Evolutionary conservation across 2,888 invertebrate genomes (phyloP), one percentile per base, ranked within the genome.

Genomic region (Morpho achilles): DNA sequence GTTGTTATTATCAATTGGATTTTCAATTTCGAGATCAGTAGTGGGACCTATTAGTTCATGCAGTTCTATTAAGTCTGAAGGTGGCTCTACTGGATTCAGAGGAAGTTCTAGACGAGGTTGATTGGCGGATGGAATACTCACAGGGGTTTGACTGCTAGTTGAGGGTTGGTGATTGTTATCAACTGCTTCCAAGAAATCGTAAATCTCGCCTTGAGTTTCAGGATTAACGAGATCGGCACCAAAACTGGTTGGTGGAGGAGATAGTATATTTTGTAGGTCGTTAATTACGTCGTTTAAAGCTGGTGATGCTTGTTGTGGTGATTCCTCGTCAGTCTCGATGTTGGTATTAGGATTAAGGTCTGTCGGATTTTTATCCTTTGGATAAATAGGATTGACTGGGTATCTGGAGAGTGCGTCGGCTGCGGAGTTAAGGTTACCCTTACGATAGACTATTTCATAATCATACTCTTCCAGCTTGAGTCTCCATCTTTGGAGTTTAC

Each of bases 391-490:
- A 42, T 63, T 58, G 1, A 56, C 50, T 0, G 54, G 56, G 47
- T 43, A 68, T 45, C 53, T 39, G 43, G 67, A 69, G 3, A 70
- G 63, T 7, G 70, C 70, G 44, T 71, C 69, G 1, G 69, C 70
- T 23, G 22, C 45, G 7, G 52, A 22, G 32, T 63, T 63, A 2
- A 58, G 7, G 60, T 63, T 65, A 0, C 69, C 70, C 50, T 70
- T 72, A 63, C 71, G 71, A 50, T 72, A 66, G 9, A 61, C 39
- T n/a, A n/a, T 67, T 0, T 67, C 56, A 44, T 58, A 72, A 10
- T 73, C 65, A 42, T 71, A 74, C 56, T 74, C 69, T 44, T 64
- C 66, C 59, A 73, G 56, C 59, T 68, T 73, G 2, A 61, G 50
- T n/a, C 65, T 50, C 66, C 64, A 66, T 22, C 68, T 42, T 44